Evolutionary conservation across 1,140 invertebrate species (phyloP).

Genomic region (Drosophila azteca): DNA sequence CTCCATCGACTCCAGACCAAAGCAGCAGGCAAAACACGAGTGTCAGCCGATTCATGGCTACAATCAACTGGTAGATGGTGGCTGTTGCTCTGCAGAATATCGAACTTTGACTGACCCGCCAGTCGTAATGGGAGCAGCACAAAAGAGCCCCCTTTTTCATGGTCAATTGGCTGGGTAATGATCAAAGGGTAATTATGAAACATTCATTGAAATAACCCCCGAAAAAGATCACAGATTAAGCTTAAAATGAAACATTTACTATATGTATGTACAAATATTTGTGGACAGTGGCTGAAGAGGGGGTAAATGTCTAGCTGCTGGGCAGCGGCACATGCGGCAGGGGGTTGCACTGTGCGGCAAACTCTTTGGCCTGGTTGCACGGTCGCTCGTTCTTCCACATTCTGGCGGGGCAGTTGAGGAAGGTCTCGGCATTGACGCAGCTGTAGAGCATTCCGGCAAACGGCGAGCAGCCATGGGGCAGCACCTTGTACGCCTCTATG

Average conservation of each 20-base stretch:
- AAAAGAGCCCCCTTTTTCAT: constrained; percentile 22
- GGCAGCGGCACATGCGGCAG: constrained; percentile 77
- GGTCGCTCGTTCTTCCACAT: constrained; percentile 70
- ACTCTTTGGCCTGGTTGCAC: constrained; percentile 72
- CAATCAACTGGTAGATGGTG: too few species aligned
- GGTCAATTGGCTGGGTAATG: constrained; percentile 48
- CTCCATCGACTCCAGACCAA: constrained; percentile 15
- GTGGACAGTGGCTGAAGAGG: constrained; percentile 19
- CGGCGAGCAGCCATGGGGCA: constrained; percentile 72
- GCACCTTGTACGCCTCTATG: constrained; percentile 53
- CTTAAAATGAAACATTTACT: constrained; percentile 2
- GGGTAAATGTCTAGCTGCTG: constrained; percentile 36
- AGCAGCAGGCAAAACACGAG: constrained; percentile 34
- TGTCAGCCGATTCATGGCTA: constrained; percentile 34
- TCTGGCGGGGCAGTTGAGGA: constrained; percentile 69
- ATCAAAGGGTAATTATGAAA: background rate
- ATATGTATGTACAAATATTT: background rate
- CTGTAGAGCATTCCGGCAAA: constrained; percentile 78
- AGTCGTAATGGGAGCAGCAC: background rate
- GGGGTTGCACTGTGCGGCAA: constrained; percentile 74
- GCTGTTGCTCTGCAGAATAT: constrained; percentile 21
- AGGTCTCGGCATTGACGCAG: constrained; percentile 79
- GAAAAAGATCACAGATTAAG: constrained; percentile 18
- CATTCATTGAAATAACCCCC: background rate
- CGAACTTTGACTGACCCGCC: constrained; percentile 48